Evolutionary conservation across 2,797 vertebrate genomes (phyloP).

Genomic region (Rhadinocentrus ornatus): DNA sequence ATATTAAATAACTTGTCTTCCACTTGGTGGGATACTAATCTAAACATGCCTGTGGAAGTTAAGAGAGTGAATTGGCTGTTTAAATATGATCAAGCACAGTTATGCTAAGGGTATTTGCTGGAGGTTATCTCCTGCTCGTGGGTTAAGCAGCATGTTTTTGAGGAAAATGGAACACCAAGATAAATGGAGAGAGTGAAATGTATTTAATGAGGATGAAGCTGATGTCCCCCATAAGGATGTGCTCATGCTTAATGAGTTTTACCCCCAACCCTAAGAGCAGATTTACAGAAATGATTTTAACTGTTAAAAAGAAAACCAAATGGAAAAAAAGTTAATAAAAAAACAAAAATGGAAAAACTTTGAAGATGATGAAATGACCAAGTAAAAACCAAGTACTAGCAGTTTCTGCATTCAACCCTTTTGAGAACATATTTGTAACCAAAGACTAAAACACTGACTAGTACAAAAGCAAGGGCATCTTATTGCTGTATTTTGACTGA

Average conservation of each 20-base stretch:
- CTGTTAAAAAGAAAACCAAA: conserved; percentile 24
- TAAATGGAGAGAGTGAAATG: conserved; percentile 69
- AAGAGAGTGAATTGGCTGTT: conserved; percentile 61
- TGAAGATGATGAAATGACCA: neutral
- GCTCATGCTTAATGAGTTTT: conserved; percentile 62
- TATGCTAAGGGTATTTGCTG: conserved; percentile 59
- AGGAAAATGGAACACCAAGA: conserved; percentile 63
- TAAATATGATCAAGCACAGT: conserved; percentile 65
- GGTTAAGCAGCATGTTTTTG: conserved; percentile 73
- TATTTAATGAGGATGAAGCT: conserved; percentile 77
- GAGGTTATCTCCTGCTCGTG: conserved; percentile 55
- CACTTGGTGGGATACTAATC: conserved; percentile 68
- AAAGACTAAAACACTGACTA: no score
- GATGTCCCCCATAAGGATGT: conserved; percentile 62
- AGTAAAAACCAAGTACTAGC: no score
- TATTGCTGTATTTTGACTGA: no score
- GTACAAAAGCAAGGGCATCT: no score
- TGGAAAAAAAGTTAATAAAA: neutral
- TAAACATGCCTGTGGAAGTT: conserved; percentile 71
- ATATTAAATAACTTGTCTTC: conserved; percentile 65
- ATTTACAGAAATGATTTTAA: conserved; percentile 53
- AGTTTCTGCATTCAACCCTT: no score
- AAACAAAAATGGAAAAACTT: neutral
- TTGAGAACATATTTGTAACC: no score
- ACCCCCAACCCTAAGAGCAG: conserved; percentile 44